These are phyloP conservation scores for Phrynocephalus forsythii DNA, from an alignment of 2,797 vertebrate genomes.

Conservation along the genomic window DNA sequence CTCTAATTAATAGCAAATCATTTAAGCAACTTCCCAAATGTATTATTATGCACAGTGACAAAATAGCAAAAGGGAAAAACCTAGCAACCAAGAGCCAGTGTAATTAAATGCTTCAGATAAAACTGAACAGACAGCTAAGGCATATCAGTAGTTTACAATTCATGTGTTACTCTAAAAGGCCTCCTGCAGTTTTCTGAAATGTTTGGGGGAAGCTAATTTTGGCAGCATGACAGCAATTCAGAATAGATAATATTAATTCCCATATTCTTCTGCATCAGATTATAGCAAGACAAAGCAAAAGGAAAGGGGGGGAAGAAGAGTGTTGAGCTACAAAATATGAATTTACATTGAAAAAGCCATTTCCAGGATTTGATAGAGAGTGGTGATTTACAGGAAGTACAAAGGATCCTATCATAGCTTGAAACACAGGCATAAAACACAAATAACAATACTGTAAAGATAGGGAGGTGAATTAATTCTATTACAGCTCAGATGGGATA, in stretches of 20 bases:
- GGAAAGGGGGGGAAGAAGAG: neutral
- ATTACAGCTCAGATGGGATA: constrained; percentile 28
- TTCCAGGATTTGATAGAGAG: constrained; percentile 16
- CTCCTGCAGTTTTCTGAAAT: constrained; percentile 26
- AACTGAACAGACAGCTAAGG: neutral
- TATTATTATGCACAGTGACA: neutral
- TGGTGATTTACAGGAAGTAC: neutral
- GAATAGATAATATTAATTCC: constrained; percentile 24
- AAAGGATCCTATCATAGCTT: neutral
- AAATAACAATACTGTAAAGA: constrained; percentile 16
- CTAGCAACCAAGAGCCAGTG: constrained; percentile 32
- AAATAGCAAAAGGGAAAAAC: neutral
- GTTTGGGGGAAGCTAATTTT: neutral
- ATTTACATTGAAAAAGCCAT: neutral
- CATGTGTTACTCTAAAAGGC: constrained; percentile 34
- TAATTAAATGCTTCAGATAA: constrained; percentile 28
- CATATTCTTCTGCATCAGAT: neutral
- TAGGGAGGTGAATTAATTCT: constrained; percentile 10
- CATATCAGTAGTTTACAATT: neutral
- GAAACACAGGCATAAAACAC: constrained; percentile 12
- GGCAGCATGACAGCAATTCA: neutral
- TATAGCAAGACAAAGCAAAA: neutral
- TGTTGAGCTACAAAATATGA: constrained; percentile 13
- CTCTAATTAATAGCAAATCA: constrained; percentile 44
- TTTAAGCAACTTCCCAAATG: constrained; percentile 27